Base-by-base conservation (phyloP, 2,113 vertebrate species). In the Ciconia maguari region DNA sequence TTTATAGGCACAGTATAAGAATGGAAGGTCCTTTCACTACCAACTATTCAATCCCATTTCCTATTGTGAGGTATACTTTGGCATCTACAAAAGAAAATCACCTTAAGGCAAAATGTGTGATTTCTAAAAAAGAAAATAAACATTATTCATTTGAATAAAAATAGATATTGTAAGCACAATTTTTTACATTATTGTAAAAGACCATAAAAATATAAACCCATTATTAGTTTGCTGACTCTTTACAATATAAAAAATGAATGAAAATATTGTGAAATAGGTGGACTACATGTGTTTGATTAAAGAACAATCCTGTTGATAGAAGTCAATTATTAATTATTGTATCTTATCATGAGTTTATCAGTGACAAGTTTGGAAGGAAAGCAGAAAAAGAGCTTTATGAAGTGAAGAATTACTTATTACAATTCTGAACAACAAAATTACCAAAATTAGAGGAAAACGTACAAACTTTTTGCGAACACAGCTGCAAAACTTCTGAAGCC, bases 31-130 rank as follows among this genome's bases (percentile, higher is more conserved):
- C 54, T 85, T 81, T 38, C 66, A 42, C 69, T 91, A 54, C 48
- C 60, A 91, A 29, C 58, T 29, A 60, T 77, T 61, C 34, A 48
- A 81, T 34, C 46, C 54, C 65, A 89, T 78, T 72, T 76, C 82
- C 77, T 69, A 10, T 57, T 15, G 42, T 94, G 96, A 98, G 96
- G 97, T 97, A 97, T 93, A 77, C 41, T 80, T 96, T 72, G 90
- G 79, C 49, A 90, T 93, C 88, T 93, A 94, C 64, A 83, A 87
- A 90, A 92, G 36, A 58, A 92, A 71, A 96, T 20, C 15, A 83
- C 34, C 64, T 96, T 98, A 98, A 98, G 98, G 98, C 98, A 98
- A 95, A 92, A 44, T 1, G 57, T 75, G 66, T n/a, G 27, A 42
- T 74, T 96, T 87, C 79, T 60, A 58, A 52, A 46, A 70, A 90